Base-by-base conservation (phyloP, 1,140 invertebrate genomes). In the Stenopsyche tienmushanensis region DNA sequence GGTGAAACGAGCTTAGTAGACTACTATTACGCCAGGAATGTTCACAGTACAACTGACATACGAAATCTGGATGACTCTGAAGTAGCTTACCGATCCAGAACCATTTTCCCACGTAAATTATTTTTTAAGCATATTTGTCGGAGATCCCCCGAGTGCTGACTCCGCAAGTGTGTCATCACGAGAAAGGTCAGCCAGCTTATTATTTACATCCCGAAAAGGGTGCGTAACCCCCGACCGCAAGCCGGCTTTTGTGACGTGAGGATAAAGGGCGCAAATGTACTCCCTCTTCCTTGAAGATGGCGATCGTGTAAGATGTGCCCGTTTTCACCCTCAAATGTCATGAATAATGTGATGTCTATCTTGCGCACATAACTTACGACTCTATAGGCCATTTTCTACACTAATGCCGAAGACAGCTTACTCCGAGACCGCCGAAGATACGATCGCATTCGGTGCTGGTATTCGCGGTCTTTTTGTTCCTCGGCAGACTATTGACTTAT, bases 291-390 rank as follows among this genome's bases (percentile, higher is more conserved):
- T 34, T 7, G 29, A 13, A 13, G 29, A 13, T 7, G 5, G 29
- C 29, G 29, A 34, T 34, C 29, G 29, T 34, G 29, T 13, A 13
- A 45, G 41, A 59, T 42, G 24, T 39, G 55, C 7, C 15, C 13
- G 41, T 3, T 3, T 24, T 13, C 23, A 44, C 15, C 15, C 15
- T 23, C 2, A 7, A 15, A 21, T 42, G 15, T n/a, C n/a, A 21
- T 59, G 57, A 59, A 59, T 59, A 59, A 44, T 59, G 57, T 39
- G 57, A 59, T 59, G 57, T 18, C 41, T 8, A 59, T 59, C 57
- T 41, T 15, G 25, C 10, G 34, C 15, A 41, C 39, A 44, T 59
- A 18, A 44, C 9, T 59, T 17, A 59, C 44, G 57, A 17, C 41
- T 59, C 17, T 39, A 25, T 7, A 34, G 5, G 13, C 13, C 13